Conservation (phyloP, 1,140 invertebrate genomes). For the Calephelis nemesis region DNA sequence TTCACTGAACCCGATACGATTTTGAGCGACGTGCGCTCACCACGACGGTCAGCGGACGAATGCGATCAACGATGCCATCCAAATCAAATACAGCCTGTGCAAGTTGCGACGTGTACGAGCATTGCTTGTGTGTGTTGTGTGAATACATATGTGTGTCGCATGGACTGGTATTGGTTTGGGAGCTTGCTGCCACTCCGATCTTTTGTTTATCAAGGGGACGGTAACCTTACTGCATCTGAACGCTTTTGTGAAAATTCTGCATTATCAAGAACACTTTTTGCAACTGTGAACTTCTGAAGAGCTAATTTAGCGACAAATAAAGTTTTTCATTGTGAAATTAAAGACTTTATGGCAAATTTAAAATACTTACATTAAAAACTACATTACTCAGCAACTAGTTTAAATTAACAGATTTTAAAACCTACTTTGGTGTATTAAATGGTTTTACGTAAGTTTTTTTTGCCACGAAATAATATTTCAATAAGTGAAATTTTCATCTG, state of each 20-base stretch:
- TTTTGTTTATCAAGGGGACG: slow-evolving; percentile 59
- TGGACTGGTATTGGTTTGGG: slow-evolving; percentile 47
- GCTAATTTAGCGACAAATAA: too few species aligned
- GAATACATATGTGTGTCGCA: slow-evolving; percentile 32
- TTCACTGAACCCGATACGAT: slow-evolving; percentile 52
- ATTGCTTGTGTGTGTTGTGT: slow-evolving; percentile 29
- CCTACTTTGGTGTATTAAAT: too few species aligned
- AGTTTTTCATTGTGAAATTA: too few species aligned
- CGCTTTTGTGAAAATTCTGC: slow-evolving; percentile 33
- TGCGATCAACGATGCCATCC: slow-evolving; percentile 40
- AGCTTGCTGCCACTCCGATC: slow-evolving; percentile 44
- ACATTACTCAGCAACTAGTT: too few species aligned
- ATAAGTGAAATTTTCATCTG: too few species aligned
- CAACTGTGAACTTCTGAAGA: neutral
- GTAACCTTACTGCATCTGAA: slow-evolving; percentile 39
- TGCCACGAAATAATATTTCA: too few species aligned
- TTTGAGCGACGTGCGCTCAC: slow-evolving; percentile 50
- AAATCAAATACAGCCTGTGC: slow-evolving; percentile 51
- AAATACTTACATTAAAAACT: too few species aligned
- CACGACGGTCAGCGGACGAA: slow-evolving; percentile 55
- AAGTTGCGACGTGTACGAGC: slow-evolving; percentile 53
- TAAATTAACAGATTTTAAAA: too few species aligned
- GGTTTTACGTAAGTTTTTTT: too few species aligned
- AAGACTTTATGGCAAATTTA: too few species aligned
- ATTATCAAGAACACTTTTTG: slow-evolving; percentile 24